A percentile compares a stretch with the other conserved stretches of the same genome.
Conservation (phyloP, 2,888 invertebrate species). For the Laothoe populi region DNA sequence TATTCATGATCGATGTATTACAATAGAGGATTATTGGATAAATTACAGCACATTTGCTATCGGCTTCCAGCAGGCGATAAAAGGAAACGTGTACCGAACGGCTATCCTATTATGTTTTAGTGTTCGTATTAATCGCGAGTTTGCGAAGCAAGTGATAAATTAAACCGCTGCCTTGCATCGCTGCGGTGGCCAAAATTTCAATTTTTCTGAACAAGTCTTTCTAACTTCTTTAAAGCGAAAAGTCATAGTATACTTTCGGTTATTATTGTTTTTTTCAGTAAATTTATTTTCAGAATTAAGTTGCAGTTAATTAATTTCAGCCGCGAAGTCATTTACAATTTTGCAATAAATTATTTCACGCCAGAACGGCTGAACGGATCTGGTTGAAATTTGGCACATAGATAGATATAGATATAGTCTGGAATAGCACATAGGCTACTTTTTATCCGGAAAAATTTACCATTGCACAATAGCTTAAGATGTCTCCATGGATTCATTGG, state of each 20-base stretch:
- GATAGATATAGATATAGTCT: too few species aligned
- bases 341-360: too few species aligned
- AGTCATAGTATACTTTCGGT: neutral
- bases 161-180: constrained; percentile 44
- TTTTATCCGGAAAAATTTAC: too few species aligned
- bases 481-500: neutral
- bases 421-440: too few species aligned
- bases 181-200: neutral
- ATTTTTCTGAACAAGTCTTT: neutral
- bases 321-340: too few species aligned
- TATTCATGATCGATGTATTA: constrained; percentile 1
- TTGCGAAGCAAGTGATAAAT: constrained; percentile 59
- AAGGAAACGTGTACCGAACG: constrained; percentile 44
- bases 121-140: constrained; percentile 56
- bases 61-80: constrained; percentile 40
- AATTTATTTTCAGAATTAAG: too few species aligned
- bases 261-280: neutral
- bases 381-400: too few species aligned
- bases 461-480: too few species aligned
- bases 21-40: constrained; percentile 27
- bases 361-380: too few species aligned
- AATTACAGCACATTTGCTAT: constrained; percentile 39
- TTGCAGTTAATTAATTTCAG: too few species aligned
- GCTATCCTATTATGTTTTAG: constrained; percentile 52
- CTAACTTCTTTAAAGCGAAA: neutral